Percentiles rank a stretch among this genome's conserved stretches.
Evolutionary conservation across 2,113 vertebrate species (phyloP).

Genomic region (Eupsittula cactorum): DNA sequence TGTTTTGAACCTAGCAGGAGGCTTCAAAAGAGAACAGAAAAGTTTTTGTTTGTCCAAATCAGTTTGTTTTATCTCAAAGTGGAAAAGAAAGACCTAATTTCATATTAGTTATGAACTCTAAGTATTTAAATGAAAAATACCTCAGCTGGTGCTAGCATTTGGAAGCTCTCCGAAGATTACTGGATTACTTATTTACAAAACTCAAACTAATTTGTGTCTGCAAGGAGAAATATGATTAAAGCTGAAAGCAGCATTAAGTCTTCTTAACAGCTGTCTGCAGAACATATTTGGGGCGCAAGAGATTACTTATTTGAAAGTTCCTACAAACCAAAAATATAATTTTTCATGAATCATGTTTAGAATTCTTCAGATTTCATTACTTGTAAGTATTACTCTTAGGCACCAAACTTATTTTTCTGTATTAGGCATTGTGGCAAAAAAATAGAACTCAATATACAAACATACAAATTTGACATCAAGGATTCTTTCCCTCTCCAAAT

Average conservation of each 20-base stretch:
- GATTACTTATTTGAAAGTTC: background rate
- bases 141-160: background rate
- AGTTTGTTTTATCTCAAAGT: background rate
- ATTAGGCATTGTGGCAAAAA: background rate
- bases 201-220: background rate
- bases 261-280: background rate
- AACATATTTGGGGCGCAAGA: background rate
- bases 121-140: background rate
- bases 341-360: background rate
- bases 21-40: background rate
- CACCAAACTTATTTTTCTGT: background rate
- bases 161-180: background rate
- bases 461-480: background rate
- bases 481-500: background rate
- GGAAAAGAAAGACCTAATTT: background rate
- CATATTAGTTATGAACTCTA: background rate
- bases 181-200: constrained; percentile 14
- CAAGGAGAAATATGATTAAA: constrained; percentile 18
- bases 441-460: background rate
- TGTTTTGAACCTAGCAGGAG: background rate
- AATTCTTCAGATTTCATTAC: constrained; percentile 35
- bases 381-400: background rate
- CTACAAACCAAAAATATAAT: background rate
- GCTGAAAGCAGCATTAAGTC: background rate
- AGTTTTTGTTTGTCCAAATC: background rate